Conservation (phyloP, 1,140 invertebrate genomes). For the Rhizoglyphus robini region DNA sequence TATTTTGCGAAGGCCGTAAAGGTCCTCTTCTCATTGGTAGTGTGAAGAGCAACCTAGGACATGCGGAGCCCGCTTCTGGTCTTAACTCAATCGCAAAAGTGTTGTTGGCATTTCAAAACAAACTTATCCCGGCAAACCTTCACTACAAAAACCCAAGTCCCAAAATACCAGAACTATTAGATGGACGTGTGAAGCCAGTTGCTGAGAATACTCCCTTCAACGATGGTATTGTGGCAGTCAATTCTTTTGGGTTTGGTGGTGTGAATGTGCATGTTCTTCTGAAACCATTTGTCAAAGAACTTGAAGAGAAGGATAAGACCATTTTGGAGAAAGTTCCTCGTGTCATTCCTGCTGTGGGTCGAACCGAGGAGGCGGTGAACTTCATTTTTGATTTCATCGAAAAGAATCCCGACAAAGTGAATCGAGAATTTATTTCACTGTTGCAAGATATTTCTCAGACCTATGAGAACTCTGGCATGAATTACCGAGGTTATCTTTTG, state of each 20-base stretch:
- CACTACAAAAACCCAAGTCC: slow-evolving; percentile 73
- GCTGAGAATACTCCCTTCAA: slow-evolving; percentile 24
- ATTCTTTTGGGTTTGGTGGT: slow-evolving; percentile 26
- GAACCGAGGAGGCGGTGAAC: slow-evolving; percentile 31
- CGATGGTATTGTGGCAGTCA: slow-evolving; percentile 23
- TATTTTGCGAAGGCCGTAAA: slow-evolving; percentile 60
- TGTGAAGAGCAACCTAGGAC: slow-evolving; percentile 96
- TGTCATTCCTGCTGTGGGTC: slow-evolving; percentile 18
- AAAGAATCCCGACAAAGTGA: slow-evolving; percentile 29
- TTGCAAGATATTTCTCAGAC: slow-evolving; percentile 12
- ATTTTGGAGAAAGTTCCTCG: slow-evolving; percentile 21
- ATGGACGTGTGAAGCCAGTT: slow-evolving; percentile 62
- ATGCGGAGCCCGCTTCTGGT: slow-evolving; percentile 80
- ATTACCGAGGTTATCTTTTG: slow-evolving; percentile 22
- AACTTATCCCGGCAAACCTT: slow-evolving; percentile 73
- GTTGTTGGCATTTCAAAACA: slow-evolving; percentile 72
- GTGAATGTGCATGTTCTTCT: slow-evolving; percentile 35
- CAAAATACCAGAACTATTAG: slow-evolving; percentile 68
- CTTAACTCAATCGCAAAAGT: slow-evolving; percentile 76
- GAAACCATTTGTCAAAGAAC: slow-evolving; percentile 45
- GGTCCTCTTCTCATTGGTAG: slow-evolving; percentile 76
- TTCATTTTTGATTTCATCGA: slow-evolving; percentile 33
- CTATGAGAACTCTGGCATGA: slow-evolving; percentile 16
- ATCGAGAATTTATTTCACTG: slow-evolving; percentile 22
- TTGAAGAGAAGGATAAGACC: slow-evolving; percentile 24